These are phyloP conservation scores for Pandemis corylana DNA, from an alignment of 2,888 invertebrate genomes.

Conservation along the genomic window DNA sequence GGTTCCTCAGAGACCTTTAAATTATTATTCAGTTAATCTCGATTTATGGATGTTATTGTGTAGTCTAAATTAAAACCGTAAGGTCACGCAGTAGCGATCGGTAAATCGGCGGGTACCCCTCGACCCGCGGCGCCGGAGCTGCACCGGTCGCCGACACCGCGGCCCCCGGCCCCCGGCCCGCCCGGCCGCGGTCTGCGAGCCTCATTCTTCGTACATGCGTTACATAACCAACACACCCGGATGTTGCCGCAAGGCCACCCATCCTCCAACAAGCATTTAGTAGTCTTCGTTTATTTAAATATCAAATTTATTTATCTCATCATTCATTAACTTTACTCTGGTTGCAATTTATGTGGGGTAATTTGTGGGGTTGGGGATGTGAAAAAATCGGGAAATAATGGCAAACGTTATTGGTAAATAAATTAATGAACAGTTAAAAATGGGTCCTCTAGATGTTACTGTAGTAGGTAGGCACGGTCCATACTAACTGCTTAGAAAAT, in stretches of 20 bases:
- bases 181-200: conserved; percentile 20
- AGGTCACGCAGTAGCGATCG: conserved; percentile 16
- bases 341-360: too few species aligned
- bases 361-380: too few species aligned
- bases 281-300: conserved; percentile 47
- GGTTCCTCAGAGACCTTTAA: neutral
- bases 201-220: conserved; percentile 49
- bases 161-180: conserved; percentile 5
- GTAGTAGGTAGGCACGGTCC: too few species aligned
- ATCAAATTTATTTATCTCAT: too few species aligned
- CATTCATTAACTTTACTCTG: neutral
- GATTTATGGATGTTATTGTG: conserved; percentile 13
- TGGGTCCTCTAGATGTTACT: too few species aligned
- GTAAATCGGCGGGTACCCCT: conserved; percentile 28
- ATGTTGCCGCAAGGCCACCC: conserved; percentile 71
- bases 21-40: conserved; percentile 7
- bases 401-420: too few species aligned
- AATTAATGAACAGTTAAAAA: too few species aligned
- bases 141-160: conserved; percentile 39
- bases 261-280: conserved; percentile 57
- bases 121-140: conserved; percentile 25
- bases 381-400: too few species aligned
- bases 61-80: conserved; percentile 4
- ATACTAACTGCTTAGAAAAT: too few species aligned
- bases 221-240: conserved; percentile 75